Conservation (phyloP, 2,797 vertebrate species). For the Spinus pinus region DNA sequence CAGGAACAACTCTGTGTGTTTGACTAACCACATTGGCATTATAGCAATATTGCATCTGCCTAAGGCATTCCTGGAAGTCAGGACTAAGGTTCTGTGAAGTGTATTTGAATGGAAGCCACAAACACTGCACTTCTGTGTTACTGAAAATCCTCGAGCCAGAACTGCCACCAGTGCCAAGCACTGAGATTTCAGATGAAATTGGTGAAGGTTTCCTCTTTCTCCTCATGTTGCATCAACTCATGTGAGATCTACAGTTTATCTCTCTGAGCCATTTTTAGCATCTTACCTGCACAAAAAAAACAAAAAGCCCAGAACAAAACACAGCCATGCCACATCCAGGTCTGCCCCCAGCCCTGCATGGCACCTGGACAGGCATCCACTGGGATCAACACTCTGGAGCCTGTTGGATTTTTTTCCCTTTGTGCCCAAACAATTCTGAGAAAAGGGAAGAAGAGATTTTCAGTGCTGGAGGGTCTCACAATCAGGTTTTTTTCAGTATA, state of each 20-base stretch:
- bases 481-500: not conserved
- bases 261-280: not conserved
- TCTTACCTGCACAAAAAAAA: not conserved
- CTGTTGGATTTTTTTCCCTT: not conserved
- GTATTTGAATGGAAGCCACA: not conserved
- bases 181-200: not conserved
- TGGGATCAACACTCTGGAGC: rapidly evolving
- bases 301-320: not conserved
- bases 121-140: not conserved
- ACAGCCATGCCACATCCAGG: rapidly evolving
- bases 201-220: not conserved
- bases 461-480: not conserved
- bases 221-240: rapidly evolving
- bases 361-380: not conserved
- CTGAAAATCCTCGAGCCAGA: not conserved
- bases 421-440: not conserved
- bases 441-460: not conserved
- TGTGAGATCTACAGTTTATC: not conserved
- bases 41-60: not conserved
- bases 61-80: not conserved
- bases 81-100: not conserved
- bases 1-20: not conserved
- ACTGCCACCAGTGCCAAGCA: not conserved
- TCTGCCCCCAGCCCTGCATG: not conserved
- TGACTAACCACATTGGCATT: not conserved